A percentile compares a stretch with the other conserved stretches of the same genome.
Conservation (phyloP, 92 coral and sea anemone species). For the Palythoa grandis region DNA sequence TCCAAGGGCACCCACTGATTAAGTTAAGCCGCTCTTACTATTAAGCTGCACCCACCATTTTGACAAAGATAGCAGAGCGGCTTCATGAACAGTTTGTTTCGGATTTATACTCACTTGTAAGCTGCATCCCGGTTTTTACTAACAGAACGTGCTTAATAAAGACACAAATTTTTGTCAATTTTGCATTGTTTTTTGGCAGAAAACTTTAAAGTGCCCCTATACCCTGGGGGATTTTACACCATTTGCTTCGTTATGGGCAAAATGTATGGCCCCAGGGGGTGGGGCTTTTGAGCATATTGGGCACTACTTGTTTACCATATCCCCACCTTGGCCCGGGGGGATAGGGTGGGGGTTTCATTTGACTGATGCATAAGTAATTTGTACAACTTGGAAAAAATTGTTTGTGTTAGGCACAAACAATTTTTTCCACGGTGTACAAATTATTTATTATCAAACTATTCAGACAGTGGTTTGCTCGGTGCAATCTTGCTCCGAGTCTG, state of each 20-base stretch:
- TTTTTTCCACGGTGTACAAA: no score
- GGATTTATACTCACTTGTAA: constrained; percentile 20
- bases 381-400: no score
- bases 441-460: no score
- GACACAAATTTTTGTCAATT: constrained; percentile 26
- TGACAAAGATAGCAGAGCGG: constrained; percentile 8
- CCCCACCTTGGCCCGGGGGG: constrained; percentile 37
- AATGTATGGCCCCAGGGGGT: constrained; percentile 42
- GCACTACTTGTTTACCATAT: constrained; percentile 41
- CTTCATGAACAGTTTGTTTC: constrained; percentile 24
- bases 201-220: constrained; percentile 32
- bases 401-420: no score
- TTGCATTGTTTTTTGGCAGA: constrained; percentile 25
- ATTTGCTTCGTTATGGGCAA: constrained; percentile 41
- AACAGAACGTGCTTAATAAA: constrained; percentile 23
- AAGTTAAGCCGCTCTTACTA: constrained; percentile 22
- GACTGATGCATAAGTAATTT: constrained; percentile 13
- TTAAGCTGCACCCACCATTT: constrained; percentile 18
- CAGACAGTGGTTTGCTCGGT: no score
- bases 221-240: constrained; percentile 44
- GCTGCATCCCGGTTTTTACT: constrained; percentile 30
- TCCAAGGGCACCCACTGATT: constrained; percentile 26
- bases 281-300: constrained; percentile 42
- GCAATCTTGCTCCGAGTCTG: no score
- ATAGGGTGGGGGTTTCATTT: constrained; percentile 42